Evolutionary conservation across 1,140 invertebrate species (phyloP), one percentile per base, ranked within the genome.

Genomic region (Anoplolepis gracilipes): DNA sequence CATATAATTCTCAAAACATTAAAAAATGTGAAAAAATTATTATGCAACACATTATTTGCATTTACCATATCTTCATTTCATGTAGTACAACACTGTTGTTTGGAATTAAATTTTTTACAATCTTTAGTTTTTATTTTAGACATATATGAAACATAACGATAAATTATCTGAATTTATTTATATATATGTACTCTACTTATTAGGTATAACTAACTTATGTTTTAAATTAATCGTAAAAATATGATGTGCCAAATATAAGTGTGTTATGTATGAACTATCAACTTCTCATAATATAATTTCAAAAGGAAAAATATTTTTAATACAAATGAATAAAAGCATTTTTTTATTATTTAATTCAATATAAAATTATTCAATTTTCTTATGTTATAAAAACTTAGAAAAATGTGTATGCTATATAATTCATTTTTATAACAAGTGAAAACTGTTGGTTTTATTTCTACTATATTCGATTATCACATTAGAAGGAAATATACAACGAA

Each of bases 201-300:
- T 28, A 79, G 42, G 16, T 57, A 10, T 46, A 53, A 55, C 30
- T 75, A 16, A 70, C 2, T 62, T 39, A 16, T 72, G 85, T 67
- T 76, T 75, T 61, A 85, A 82, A 57, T 70, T 13, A 62, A 59
- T 33, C 10, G 7, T 19, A 65, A 57, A 59, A 72, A 59, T 61
- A 46, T 49, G n/a, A 42, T 73, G 87, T 89, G 87, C 87, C 86
- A 89, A 89, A 36, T 76, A 22, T 70, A 57, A 42, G 1, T 11
- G 10, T 79, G 25, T 55, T 75, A 46, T 33, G 77, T 49, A 87
- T 75, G 28, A n/a, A n/a, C n/a, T 55, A 46, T n/a, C 22, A 49
- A 22, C 2, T 42, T 59, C 46, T 62, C 3, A 64, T 28, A n/a
- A 55, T 39, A 19, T 82, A 30, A 46, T 85, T 85, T 36, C 42